Evolutionary conservation across 2,888 invertebrate species (phyloP), one percentile per base, ranked within the genome.

Genomic region (Pilophorus perplexus): DNA sequence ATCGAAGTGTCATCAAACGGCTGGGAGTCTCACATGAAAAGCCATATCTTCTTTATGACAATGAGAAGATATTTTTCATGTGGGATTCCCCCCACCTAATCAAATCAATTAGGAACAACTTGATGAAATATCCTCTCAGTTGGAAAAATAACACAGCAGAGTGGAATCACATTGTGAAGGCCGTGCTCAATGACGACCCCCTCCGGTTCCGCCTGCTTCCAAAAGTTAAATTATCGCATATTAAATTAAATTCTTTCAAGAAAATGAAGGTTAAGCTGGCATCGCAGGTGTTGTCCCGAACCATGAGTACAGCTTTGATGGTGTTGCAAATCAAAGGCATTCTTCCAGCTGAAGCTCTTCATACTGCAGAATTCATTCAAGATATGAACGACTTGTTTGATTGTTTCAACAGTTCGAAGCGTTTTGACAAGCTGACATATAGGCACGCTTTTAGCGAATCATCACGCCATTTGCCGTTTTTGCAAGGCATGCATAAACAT

Each of bases 91-190:
- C n/a, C n/a, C n/a, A n/a, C n/a, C n/a, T n/a, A n/a, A n/a, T n/a
- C n/a, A 46, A 46, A 46, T 46, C 48, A 46, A 46, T 46, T 3
- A 18, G 48, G 12, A 46, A 46, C 18, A 46, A 46, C 20, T n/a
- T 50, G 14, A 10, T 50, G 23, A 25, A 23, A n/a, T 23, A 50
- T 50, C 6, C 22, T n/a, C 12, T 50, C 25, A 2, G 22, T 2
- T 50, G 50, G 50, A 22, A 23, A n/a, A 25, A 25, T 3, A 2
- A 14, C 16, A 25, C 14, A 27, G 50, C 50, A 3, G 25, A 50
- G 14, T 50, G 50, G 50, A n/a, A 23, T 8, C 50, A 50, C 25
- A 23, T 50, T 27, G 50, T 50, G 2, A 4, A 50, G 3, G 25
- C 50, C 6, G 50, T 50, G 6, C 3, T 23, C 6, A 8, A n/a